A percentile compares a stretch with the other conserved stretches of the same genome.
Evolutionary conservation across 2,797 vertebrate genomes (phyloP).

Genomic region (Ataeniobius toweri): DNA sequence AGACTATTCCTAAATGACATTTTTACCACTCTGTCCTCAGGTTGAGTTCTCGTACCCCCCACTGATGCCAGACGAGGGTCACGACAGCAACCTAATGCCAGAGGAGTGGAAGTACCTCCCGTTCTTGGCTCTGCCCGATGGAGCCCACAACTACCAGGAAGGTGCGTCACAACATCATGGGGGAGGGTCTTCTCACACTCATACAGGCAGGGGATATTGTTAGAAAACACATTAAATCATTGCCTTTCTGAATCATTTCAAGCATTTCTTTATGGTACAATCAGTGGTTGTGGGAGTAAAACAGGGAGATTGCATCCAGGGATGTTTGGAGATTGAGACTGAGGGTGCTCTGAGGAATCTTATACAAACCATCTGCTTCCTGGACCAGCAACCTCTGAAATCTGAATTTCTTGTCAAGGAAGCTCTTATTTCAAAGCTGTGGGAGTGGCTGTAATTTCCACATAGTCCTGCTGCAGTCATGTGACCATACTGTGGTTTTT

Average conservation of each 20-base stretch:
- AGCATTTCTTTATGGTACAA: not conserved
- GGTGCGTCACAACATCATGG: constrained; percentile 73
- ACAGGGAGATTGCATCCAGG: too few species aligned
- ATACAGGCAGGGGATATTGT: not conserved
- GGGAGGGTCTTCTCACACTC: too few species aligned
- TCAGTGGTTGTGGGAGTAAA: too few species aligned
- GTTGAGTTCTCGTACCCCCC: constrained; percentile 97
- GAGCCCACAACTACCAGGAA: constrained; percentile 97
- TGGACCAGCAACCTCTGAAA: too few species aligned
- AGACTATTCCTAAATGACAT: not conserved
- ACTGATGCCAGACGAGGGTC: constrained; percentile 86
- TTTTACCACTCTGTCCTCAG: constrained; percentile 44
- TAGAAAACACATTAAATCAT: not conserved
- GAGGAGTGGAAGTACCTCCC: constrained; percentile 97
- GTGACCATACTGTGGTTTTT: constrained; percentile 35
- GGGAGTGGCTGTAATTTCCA: not conserved
- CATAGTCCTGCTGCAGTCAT: constrained; percentile 24
- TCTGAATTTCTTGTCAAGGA: too few species aligned
- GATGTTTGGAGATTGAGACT: too few species aligned
- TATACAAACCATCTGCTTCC: too few species aligned
- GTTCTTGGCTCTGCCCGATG: constrained; percentile 94
- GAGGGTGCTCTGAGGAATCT: too few species aligned
- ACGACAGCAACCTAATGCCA: constrained; percentile 89
- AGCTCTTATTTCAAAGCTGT: not conserved
- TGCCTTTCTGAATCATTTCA: not conserved